A percentile compares a stretch with the other conserved stretches of the same genome.
phyloP scores from a whole-genome alignment of 1,140 invertebrate genomes.

The Trachelipus rathkii region DNA sequence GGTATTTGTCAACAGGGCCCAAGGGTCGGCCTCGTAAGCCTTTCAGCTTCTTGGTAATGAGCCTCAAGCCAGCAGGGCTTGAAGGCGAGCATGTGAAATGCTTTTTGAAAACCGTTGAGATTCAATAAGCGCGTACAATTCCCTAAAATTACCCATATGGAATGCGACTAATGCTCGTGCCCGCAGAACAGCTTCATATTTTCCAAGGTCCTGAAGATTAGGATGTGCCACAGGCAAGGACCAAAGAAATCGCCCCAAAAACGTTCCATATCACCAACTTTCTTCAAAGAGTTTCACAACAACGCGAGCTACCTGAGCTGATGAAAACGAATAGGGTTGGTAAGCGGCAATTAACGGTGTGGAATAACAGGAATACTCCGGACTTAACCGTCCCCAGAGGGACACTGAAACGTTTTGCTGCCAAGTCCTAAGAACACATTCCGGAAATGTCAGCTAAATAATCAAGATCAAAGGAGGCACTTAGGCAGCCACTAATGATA shows the following conservation, averaged over 20 bases:
- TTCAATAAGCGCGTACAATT: slow-evolving; percentile 92
- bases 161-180: slow-evolving; percentile 95
- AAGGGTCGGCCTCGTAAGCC: slow-evolving; percentile 87
- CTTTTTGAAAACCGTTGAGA: slow-evolving; percentile 94
- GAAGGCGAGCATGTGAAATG: slow-evolving; percentile 89
- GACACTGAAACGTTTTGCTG: slow-evolving; percentile 43
- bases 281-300: slow-evolving; percentile 99
- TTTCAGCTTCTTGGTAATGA: slow-evolving; percentile 97
- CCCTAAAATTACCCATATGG: slow-evolving; percentile 87
- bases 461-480: slow-evolving; percentile 6
- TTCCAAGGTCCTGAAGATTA: slow-evolving; percentile 78
- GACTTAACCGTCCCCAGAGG: slow-evolving; percentile 47
- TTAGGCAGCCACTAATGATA: background rate
- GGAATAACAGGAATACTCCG: slow-evolving; percentile 62
- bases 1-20: slow-evolving; percentile 98
- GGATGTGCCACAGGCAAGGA: slow-evolving; percentile 88
- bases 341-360: slow-evolving; percentile 74
- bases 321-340: slow-evolving; percentile 86
- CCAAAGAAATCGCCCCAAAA: slow-evolving; percentile 90
- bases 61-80: slow-evolving; percentile 95
- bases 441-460: slow-evolving; percentile 25
- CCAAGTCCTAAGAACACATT: slow-evolving; percentile 44
- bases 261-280: slow-evolving; percentile 91
- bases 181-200: slow-evolving; percentile 89
- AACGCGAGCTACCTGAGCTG: slow-evolving; percentile 89